These are phyloP conservation scores for Rostratula benghalensis DNA, from an alignment of 2,113 vertebrate species.

Conservation along the genomic window DNA sequence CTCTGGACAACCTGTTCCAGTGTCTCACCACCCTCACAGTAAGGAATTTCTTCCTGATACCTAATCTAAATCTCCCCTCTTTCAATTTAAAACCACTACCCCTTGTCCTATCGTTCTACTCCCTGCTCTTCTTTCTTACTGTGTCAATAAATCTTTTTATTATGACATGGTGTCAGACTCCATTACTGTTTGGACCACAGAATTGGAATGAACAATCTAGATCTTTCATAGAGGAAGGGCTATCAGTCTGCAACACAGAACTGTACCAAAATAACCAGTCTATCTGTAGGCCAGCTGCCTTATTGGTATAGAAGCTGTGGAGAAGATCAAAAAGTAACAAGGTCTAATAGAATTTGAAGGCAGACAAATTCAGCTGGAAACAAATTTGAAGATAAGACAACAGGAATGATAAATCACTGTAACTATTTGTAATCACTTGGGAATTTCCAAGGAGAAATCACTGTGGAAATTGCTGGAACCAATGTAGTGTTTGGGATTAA, in stretches of 20 bases:
- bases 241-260: background rate
- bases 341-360: background rate
- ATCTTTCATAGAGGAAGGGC: fast-evolving
- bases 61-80: too few species aligned
- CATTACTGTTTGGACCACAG: background rate
- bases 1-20: too few species aligned
- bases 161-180: fast-evolving
- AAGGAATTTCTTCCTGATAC: too few species aligned
- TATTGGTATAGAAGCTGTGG: background rate
- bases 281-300: background rate
- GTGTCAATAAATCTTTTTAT: background rate
- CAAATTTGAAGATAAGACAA: background rate
- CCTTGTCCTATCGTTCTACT: too few species aligned
- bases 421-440: background rate
- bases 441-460: background rate
- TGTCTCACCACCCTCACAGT: too few species aligned
- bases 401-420: background rate
- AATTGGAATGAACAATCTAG: background rate
- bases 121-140: background rate
- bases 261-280: too few species aligned
- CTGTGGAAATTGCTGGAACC: background rate
- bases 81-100: too few species aligned
- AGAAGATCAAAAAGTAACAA: background rate
- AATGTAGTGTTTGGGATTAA: background rate
- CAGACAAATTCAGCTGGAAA: background rate